These are phyloP conservation scores for Alloscopus bannaensis DNA, from an alignment of 2,888 invertebrate genomes.

Conservation along the genomic window DNA sequence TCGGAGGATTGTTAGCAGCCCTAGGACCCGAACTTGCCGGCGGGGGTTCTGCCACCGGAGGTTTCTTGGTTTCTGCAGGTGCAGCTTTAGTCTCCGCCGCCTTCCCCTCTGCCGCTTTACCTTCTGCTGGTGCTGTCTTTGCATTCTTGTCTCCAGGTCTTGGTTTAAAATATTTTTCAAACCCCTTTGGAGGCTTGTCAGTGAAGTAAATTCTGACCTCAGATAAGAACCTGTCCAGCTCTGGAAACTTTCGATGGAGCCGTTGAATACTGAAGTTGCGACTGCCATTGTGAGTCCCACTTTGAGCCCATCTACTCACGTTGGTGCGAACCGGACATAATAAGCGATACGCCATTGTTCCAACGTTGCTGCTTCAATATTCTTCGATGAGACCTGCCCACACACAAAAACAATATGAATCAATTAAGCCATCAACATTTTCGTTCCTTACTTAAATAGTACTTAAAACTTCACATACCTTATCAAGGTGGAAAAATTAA, in stretches of 20 bases:
- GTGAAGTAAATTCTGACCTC: slow-evolving; percentile 68
- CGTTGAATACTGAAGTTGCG: slow-evolving; percentile 38
- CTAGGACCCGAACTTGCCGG: slow-evolving; percentile 37
- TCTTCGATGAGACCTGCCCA: too few species aligned
- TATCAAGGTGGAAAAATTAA: too few species aligned
- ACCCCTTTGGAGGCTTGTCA: slow-evolving; percentile 92
- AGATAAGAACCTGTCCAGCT: slow-evolving; percentile 66
- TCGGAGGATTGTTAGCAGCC: slow-evolving; percentile 35
- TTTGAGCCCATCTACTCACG: slow-evolving; percentile 44
- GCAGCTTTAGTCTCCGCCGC: background rate
- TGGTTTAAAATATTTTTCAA: slow-evolving; percentile 92
- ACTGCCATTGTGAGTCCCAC: slow-evolving; percentile 5
- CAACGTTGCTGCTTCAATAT: too few species aligned
- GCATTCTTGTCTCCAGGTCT: slow-evolving; percentile 74
- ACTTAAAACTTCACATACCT: too few species aligned
- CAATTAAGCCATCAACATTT: too few species aligned
- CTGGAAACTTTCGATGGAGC: slow-evolving; percentile 63
- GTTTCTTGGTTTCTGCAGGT: slow-evolving; percentile 37
- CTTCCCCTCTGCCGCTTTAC: slow-evolving; percentile 68
- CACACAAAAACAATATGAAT: too few species aligned
- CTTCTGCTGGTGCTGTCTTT: slow-evolving; percentile 74
- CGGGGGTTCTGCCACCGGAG: slow-evolving; percentile 31
- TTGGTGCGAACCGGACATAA: slow-evolving; percentile 60
- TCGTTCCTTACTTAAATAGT: too few species aligned
- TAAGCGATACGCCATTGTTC: slow-evolving; percentile 70